A percentile compares a stretch with the other conserved stretches of the same genome.
Conservation (phyloP, 2,113 vertebrate species). For the Pangasianodon hypophthalmus region DNA sequence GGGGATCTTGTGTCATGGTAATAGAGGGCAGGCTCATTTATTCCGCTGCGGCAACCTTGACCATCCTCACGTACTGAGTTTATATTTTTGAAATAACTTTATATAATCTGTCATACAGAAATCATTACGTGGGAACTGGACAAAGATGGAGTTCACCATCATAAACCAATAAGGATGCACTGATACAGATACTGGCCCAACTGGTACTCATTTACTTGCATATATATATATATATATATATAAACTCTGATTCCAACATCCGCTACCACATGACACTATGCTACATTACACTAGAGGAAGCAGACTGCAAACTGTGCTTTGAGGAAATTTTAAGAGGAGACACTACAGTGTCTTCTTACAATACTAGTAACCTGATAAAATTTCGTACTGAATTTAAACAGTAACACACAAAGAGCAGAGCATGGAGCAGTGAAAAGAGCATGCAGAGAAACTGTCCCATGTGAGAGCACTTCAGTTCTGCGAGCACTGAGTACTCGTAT, state of each 20-base stretch:
- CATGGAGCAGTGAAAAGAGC: not conserved
- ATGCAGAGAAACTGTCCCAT: not conserved
- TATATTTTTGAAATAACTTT: not conserved
- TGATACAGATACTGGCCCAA: not conserved
- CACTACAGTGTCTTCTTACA: not conserved
- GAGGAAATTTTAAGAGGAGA: not conserved
- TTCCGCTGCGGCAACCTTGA: constrained; percentile 25
- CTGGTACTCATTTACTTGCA: not conserved
- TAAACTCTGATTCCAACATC: not conserved
- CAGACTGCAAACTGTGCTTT: not conserved
- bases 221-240: too few species aligned
- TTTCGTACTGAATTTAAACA: not conserved
- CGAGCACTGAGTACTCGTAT: not conserved
- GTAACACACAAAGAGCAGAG: not conserved
- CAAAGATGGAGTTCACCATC: not conserved
- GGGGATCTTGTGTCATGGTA: constrained; percentile 33
- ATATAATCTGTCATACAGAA: not conserved
- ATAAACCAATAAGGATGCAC: not conserved
- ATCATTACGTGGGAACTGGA: not conserved
- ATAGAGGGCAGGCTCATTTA: constrained; percentile 25
- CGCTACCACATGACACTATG: not conserved
- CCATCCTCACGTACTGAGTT: not conserved
- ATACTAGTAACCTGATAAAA: not conserved
- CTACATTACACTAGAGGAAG: not conserved
- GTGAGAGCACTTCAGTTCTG: not conserved